Conservation (phyloP, 53 echinoderm and acorn worm genomes). For the Patiria pectinifera region DNA sequence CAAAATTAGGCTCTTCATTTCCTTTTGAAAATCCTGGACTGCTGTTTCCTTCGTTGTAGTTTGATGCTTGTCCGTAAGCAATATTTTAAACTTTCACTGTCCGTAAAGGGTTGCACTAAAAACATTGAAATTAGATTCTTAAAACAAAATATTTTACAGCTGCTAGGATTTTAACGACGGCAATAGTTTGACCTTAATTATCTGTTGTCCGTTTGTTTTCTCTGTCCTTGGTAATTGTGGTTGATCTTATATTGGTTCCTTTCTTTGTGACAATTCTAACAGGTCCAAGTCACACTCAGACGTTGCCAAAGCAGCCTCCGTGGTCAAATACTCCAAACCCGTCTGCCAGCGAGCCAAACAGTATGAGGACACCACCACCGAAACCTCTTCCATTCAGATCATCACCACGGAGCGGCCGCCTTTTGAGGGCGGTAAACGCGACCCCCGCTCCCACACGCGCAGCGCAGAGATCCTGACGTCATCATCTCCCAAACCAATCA, state of each 20-base stretch:
- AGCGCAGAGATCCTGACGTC: slow-evolving; percentile 82
- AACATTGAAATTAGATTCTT: too few species aligned
- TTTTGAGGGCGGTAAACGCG: slow-evolving; percentile 51
- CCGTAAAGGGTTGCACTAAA: too few species aligned
- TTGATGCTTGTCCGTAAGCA: too few species aligned
- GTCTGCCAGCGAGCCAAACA: slow-evolving; percentile 64
- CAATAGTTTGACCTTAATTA: too few species aligned
- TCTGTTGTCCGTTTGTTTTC: too few species aligned
- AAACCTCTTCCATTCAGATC: slow-evolving; percentile 57
- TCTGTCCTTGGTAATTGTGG: too few species aligned
- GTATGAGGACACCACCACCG: slow-evolving; percentile 35
- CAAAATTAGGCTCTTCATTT: background rate
- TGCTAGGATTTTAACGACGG: too few species aligned
- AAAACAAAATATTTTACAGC: too few species aligned
- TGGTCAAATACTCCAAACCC: slow-evolving; percentile 50
- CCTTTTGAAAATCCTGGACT: background rate
- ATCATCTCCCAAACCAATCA: slow-evolving; percentile 67
- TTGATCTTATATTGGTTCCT: too few species aligned
- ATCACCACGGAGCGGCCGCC: slow-evolving; percentile 64
- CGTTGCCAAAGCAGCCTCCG: slow-evolving; percentile 42
- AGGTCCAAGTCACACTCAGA: slow-evolving; percentile 86
- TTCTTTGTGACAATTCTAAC: background rate
- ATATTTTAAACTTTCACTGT: too few species aligned
- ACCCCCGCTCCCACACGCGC: slow-evolving; percentile 66
- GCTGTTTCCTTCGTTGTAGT: background rate